Base-by-base conservation (phyloP, 2,888 invertebrate species). In the Tetanocera ferruginea region DNA sequence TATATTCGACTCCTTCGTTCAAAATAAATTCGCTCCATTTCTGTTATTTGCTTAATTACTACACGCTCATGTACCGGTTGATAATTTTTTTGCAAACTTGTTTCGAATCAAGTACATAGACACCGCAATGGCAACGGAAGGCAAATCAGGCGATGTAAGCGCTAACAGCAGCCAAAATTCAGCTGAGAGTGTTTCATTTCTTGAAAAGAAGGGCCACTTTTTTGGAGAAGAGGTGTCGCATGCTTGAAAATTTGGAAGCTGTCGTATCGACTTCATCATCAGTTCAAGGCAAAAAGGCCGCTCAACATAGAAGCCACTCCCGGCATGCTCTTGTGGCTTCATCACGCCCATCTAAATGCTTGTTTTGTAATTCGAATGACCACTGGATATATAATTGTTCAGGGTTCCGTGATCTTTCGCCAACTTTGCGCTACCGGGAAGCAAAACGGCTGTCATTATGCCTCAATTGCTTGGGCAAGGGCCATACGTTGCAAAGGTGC, bases 101-200 rank as follows among this genome's bases (percentile, higher is more conserved):
- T 37, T 37, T 37, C 37, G 37, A 37, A 6, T 37, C 37, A 8
- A 8, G 37, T 37, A 37, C 37, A 37, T 37, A 37, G 37, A 37
- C 37, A 37, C 37, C 8, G 37, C 37, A 37, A 37, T 37, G 37
- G 37, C 37, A 37, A 37, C n/a, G n/a, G n/a, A n/a, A n/a, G n/a
- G n/a, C n/a, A n/a, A n/a, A n/a, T n/a, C n/a, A n/a, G n/a, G n/a
- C 5, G 37, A 37, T 37, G 37, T 37, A 37, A 28, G 80, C 80
- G 55, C 49, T 81, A n/a, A 14, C 69, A 79, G 72, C 75, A 34
- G 71, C 79, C 2, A 57, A 81, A 67, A 70, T 78, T 25, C 52
- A 51, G 6, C 25, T 76, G 28, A 5, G 3, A 9, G 69, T 34
- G 28, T 14, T 51, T 23, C 34, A 34, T 25, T 28, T 81, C 17